Base-by-base conservation (phyloP, 2,797 vertebrate genomes). In the Epinephelus awoara region DNA sequence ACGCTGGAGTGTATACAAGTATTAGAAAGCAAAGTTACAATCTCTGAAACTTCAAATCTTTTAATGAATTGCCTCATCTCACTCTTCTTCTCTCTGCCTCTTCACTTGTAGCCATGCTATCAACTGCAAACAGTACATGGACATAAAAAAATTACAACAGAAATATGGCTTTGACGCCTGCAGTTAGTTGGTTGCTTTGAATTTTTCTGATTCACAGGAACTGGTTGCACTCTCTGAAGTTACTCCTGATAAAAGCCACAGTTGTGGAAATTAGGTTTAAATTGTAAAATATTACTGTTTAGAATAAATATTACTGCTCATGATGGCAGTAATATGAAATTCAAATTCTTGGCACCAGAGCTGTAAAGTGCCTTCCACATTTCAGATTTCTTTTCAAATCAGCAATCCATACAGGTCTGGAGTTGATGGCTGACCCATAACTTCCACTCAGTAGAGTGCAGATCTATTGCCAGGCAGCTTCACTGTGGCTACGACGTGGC, bases 41-140 rank as follows among this genome's bases (percentile, higher is more conserved):
- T 14, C 27, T 51, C 9, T 57, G 17, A 46, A 75, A 14, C 5
- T 23, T 13, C 4, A 46, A 52, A 15, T 54, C 14, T 19, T 77
- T 55, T 46, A 23, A 67, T 29, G 40, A 78, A 42, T 13, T 19
- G 46, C 17, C 38, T 71, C 42, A 54, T 61, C 54, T 56, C n/a
- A n/a, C n/a, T 27, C 13, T 40, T 29, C 0, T 27, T 27, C 3
- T 29, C 11, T 34, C 18, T 6, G 25, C 14, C 4, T 29, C 25
- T 56, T 77, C 54, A 25, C 27, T 46, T 19, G 27, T 10, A 13
- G 3, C n/a, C 29, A 10, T 23, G 1, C 19, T 38, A 55, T 29
- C 12, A 15, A 55, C 61, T 54, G 40, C 18, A 42, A 81, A 55
- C 19, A 13, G 5, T 23, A 25, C 8, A n/a, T 40, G 10, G 21